Base-by-base conservation (phyloP, 2,888 invertebrate genomes). In the Plusia festucae region DNA sequence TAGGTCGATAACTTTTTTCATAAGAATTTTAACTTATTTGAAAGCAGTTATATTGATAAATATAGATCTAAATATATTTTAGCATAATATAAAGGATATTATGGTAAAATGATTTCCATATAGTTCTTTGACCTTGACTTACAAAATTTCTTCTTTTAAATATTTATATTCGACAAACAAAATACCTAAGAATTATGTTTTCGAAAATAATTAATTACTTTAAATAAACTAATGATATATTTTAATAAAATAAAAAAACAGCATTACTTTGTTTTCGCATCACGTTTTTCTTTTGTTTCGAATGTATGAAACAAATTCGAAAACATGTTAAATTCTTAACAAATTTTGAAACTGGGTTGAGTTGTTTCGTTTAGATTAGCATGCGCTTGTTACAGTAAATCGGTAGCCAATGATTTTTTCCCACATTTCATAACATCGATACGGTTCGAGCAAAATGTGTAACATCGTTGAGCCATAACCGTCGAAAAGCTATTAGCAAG, bases 391-490 rank as follows among this genome's bases (percentile, higher is more conserved):
- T 89, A 89, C 90, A 90, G 88, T 88, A 85, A 82, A 69, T 69
- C 63, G 58, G 84, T 86, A 80, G 78, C 82, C 85, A 85, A 87
- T 88, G 84, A 85, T 87, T 90, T 91, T 91, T 92, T 90, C 85
- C 73, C 82, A 65, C 78, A 87, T 91, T 90, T 91, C 88, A 82
- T 83, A 91, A 93, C 77, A 76, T 65, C 89, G 93, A 91, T 90
- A 90, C 93, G 91, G 91, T 93, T 88, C 87, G 89, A 78, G 84
- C 88, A 83, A 90, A 92, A 92, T 91, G 90, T 93, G 91, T 90
- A 92, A 93, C 92, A 88, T 88, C 88, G 85, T 90, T 92, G 89
- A 86, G 88, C 86, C 91, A 91, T 88, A 90, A 84, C 90, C 85
- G 85, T 82, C 81, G 79, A 86, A 88, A 83, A 84, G 83, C 84